Conservation (phyloP, 2,113 vertebrate genomes). For the Columbina picui region DNA sequence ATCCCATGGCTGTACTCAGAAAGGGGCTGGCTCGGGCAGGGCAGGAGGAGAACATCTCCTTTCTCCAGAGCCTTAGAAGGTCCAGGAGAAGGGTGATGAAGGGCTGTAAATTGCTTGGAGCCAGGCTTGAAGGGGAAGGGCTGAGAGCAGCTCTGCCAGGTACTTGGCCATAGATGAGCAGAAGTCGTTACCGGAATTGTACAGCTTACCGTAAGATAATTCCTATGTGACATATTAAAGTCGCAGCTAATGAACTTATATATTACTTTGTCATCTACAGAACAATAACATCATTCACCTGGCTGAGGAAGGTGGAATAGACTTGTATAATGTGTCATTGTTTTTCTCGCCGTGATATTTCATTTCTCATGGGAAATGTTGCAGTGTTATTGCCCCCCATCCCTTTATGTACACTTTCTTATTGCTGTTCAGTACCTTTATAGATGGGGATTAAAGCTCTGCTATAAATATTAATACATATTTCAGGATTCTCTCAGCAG, state of each 20-base stretch:
- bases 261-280: background rate
- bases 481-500: background rate
- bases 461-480: background rate
- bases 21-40: background rate
- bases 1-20: background rate
- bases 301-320: background rate
- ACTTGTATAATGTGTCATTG: too few relatives aligned
- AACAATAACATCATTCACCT: background rate
- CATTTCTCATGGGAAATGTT: background rate
- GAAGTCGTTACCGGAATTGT: background rate
- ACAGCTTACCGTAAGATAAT: background rate
- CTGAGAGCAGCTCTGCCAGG: background rate
- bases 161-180: background rate
- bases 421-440: background rate
- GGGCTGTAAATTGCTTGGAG: background rate
- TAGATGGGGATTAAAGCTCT: background rate
- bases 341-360: background rate
- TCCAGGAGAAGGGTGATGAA: background rate
- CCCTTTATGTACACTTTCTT: background rate
- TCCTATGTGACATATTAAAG: background rate
- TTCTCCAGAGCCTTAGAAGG: background rate
- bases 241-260: background rate
- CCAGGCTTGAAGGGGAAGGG: background rate
- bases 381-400: background rate
- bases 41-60: background rate